These are phyloP conservation scores for Chrosomus eos DNA, from an alignment of 2,797 vertebrate genomes.

Conservation along the genomic window DNA sequence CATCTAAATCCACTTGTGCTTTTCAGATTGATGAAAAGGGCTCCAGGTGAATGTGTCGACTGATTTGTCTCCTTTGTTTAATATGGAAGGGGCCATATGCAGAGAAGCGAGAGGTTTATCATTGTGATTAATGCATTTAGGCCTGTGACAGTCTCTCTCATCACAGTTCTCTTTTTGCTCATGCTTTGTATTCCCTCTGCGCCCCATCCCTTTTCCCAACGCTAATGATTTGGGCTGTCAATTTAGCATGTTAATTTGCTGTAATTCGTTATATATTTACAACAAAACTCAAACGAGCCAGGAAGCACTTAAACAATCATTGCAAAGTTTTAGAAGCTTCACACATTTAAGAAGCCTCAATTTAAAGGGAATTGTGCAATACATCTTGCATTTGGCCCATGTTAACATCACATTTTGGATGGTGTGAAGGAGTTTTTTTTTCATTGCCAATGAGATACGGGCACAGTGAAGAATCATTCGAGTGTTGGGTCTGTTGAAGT, in stretches of 20 bases:
- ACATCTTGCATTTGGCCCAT: neutral
- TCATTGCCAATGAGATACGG: neutral
- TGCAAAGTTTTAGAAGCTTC: neutral
- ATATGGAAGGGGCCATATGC: conserved; percentile 27
- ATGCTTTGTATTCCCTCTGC: neutral
- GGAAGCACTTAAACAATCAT: neutral
- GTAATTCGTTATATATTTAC: conserved; percentile 19
- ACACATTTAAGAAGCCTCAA: neutral
- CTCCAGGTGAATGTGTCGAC: conserved; percentile 28
- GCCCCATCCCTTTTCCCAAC: neutral
- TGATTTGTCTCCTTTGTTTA: conserved; percentile 45
- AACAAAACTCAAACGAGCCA: neutral
- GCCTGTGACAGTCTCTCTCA: conserved; percentile 14
- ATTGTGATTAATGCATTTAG: conserved; percentile 32
- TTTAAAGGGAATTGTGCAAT: neutral
- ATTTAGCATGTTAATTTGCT: conserved; percentile 13
- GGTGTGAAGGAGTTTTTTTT: neutral
- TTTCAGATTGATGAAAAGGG: conserved; percentile 36
- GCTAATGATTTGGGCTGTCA: conserved; percentile 27
- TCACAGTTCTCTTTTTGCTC: conserved; percentile 23
- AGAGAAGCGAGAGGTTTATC: conserved; percentile 21
- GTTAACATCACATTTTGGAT: neutral
- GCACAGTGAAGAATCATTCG: neutral
- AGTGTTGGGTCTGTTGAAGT: neutral
- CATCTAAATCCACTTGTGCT: conserved; percentile 36